These are phyloP conservation scores for Martes flavigula DNA, from an alignment of 2,797 vertebrate genomes.

Conservation along the genomic window DNA sequence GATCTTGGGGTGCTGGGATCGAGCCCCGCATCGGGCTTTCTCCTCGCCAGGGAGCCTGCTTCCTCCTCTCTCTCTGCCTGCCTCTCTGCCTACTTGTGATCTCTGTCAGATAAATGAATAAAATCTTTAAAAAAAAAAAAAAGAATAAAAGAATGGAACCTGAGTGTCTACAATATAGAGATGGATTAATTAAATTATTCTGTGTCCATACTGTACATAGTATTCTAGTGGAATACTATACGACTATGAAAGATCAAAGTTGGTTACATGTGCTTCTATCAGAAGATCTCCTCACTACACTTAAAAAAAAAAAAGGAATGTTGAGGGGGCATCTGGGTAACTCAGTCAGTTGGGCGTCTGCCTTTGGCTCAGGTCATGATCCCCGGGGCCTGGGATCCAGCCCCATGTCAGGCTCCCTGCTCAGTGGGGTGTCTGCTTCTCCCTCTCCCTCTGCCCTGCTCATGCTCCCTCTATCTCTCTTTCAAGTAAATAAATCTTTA, in stretches of 20 bases:
- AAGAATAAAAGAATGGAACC: neutral
- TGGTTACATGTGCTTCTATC: neutral
- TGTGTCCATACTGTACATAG: too few relatives aligned
- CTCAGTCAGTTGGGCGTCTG: neutral
- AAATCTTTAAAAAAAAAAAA: neutral
- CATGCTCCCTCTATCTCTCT: neutral
- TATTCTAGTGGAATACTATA: neutral
- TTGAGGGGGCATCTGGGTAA: neutral
- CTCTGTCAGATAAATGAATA: too few relatives aligned
- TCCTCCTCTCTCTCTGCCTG: too few relatives aligned
- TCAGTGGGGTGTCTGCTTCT: neutral
- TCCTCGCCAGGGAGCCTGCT: too few relatives aligned
- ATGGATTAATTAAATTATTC: neutral
- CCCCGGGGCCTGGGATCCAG: rapidly evolving
- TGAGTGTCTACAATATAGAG: neutral
- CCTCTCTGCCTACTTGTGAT: too few relatives aligned
- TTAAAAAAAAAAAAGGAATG: neutral
- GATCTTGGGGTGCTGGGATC: too few relatives aligned
- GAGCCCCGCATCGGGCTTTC: too few relatives aligned
- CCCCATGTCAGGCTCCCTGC: neutral
- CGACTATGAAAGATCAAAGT: neutral
- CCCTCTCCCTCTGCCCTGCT: neutral
- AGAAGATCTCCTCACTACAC: neutral
- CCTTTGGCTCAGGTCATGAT: neutral
- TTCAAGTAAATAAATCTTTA: neutral